A percentile compares a stretch with the other conserved stretches of the same genome.
These are phyloP conservation scores for Nematostella vectensis DNA, from an alignment of 92 coral and sea anemone species.

Conservation along the genomic window DNA sequence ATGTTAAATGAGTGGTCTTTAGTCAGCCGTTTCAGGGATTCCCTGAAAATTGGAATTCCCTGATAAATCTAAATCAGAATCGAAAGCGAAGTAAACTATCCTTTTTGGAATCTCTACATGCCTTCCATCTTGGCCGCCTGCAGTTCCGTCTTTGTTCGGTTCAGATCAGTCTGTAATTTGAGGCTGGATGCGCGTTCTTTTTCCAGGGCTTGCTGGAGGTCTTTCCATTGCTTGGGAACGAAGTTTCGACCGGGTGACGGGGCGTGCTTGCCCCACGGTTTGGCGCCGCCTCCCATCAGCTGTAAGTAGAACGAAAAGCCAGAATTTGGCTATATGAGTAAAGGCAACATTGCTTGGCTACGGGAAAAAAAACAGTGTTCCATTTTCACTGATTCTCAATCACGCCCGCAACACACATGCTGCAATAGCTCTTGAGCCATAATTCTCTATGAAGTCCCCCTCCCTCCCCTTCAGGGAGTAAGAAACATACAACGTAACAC, in stretches of 20 bases:
- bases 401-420: too few relatives aligned
- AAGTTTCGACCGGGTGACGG: constrained; percentile 71
- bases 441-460: too few relatives aligned
- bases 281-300: constrained; percentile 73
- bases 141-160: constrained; percentile 71
- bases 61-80: too few relatives aligned
- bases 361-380: not conserved
- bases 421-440: too few relatives aligned
- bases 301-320: constrained; percentile 8
- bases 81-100: too few relatives aligned
- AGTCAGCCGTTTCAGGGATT: too few relatives aligned
- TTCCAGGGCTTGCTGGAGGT: constrained; percentile 89
- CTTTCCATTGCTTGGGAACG: constrained; percentile 92
- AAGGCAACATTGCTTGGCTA: not conserved
- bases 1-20: too few relatives aligned
- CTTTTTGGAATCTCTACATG: too few relatives aligned
- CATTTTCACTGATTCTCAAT: too few relatives aligned
- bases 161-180: constrained; percentile 88
- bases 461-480: too few relatives aligned
- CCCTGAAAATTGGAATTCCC: too few relatives aligned
- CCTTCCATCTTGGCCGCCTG: constrained; percentile 88
- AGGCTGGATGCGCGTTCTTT: constrained; percentile 82
- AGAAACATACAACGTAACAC: too few relatives aligned
- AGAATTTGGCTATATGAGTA: not conserved
- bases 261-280: constrained; percentile 59